These are phyloP conservation scores for Mya arenaria DNA, from an alignment of 1,140 invertebrate genomes.

Conservation along the genomic window DNA sequence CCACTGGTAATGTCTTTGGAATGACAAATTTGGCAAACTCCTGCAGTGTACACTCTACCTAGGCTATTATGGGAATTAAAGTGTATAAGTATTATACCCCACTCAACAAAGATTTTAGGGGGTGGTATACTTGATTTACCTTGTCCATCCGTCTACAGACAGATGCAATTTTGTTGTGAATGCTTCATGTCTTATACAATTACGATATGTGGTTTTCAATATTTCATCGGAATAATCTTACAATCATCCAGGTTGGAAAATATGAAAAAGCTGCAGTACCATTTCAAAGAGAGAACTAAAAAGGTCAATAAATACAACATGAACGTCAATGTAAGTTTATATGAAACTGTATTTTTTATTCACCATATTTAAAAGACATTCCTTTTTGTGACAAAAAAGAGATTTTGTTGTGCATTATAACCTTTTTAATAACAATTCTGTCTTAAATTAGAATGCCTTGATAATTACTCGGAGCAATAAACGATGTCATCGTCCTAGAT, in stretches of 20 bases:
- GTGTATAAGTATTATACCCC: too few species aligned
- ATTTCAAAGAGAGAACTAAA: constrained; percentile 2
- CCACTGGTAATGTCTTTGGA: too few species aligned
- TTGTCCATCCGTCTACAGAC: not conserved
- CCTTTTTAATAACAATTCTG: not conserved
- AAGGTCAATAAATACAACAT: constrained; percentile 27
- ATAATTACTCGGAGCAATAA: not conserved
- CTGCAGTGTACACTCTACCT: too few species aligned
- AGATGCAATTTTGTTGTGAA: not conserved
- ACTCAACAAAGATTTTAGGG: not conserved
- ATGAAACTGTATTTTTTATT: not conserved
- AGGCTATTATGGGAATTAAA: too few species aligned
- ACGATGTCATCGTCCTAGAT: not conserved
- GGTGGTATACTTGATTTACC: not conserved
- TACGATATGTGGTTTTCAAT: not conserved
- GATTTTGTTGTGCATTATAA: not conserved
- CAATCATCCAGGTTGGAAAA: constrained; percentile 10
- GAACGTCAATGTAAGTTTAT: constrained; percentile 33
- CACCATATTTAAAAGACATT: not conserved
- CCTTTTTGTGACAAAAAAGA: not conserved
- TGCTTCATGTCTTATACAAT: not conserved
- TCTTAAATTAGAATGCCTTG: not conserved
- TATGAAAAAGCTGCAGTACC: constrained; percentile 5
- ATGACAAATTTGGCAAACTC: too few species aligned
- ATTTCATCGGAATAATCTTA: not conserved